Evolutionary conservation across 30 jellyfish, hydroid and myxozoan genomes (phyloP), one percentile per base, ranked within the genome.

Genomic region (Chironex yamaguchii): DNA sequence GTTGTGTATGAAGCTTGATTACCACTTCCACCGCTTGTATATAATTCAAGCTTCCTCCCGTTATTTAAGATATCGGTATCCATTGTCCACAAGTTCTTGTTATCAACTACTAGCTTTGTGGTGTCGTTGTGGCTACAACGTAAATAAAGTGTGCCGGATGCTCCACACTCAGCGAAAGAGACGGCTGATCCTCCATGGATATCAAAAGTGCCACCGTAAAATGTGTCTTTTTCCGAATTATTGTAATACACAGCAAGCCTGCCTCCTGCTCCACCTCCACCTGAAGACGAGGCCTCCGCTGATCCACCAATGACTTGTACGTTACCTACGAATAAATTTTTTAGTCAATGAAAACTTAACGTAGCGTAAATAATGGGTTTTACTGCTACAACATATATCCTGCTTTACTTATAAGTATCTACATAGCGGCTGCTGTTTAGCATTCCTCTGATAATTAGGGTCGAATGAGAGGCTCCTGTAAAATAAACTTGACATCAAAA

Each of bases 191-290:
- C 93, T 6, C 93, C 93, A 30, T 83, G 50, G 3, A 87, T 31
- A 49, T 83, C 93, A 26, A 83, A 83, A 0, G 87, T 83, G 17
- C 93, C 93, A n/a, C 62, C 68, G 34, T 68, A 83, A 23, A 83
- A 83, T 6, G 87, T 67, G 34, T 83, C 93, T 58, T 62, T 68
- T 49, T 52, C 50, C 27, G 93, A 49, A 70, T 83, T 83, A 50
- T 83, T 83, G 28, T 83, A 83, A 30, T 83, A 83, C 23, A 74
- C 87, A 4, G 93, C 93, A 26, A 83, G 52, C 42, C 93, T 62
- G 0, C 93, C 93, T 3, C 93, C 93, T 51, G 93, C 87, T 34
- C 93, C 93, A 30, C 93, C 93, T 21, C 93, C 93, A 3, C 93
- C 93, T 4, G 70, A 69, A 13, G 21, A 36, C 1, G 82, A 70